phyloP scores from a whole-genome alignment of 30 jellyfish, hydroid and myxozoan species.

The Aurelia aurita complex sp. Pacific region DNA sequence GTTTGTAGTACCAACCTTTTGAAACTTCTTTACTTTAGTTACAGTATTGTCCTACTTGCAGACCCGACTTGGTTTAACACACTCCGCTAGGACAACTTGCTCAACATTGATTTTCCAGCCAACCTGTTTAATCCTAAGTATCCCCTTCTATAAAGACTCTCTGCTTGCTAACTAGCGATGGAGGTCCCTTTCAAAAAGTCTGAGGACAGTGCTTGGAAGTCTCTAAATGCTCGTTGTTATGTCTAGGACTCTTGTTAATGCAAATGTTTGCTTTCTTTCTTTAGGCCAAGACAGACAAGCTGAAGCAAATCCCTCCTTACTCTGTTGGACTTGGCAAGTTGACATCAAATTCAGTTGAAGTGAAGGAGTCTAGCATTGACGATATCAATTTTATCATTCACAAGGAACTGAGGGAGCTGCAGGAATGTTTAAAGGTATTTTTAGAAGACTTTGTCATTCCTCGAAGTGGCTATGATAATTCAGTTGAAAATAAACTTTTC shows the following conservation, averaged over 20 bases:
- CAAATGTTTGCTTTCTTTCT: neutral
- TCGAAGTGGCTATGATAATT: neutral
- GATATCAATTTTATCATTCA: neutral
- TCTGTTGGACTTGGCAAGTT: slow-evolving; percentile 26
- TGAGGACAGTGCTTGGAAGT: too few relatives aligned
- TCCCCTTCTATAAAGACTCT: too few relatives aligned
- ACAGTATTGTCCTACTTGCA: too few relatives aligned
- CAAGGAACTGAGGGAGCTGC: slow-evolving; percentile 7
- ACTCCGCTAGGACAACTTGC: too few relatives aligned
- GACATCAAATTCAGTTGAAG: neutral
- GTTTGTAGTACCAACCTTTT: too few relatives aligned
- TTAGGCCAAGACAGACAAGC: slow-evolving; percentile 31
- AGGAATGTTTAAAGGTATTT: slow-evolving; percentile 43
- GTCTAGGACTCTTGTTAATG: neutral
- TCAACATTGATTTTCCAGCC: too few relatives aligned
- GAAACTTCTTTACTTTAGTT: too few relatives aligned
- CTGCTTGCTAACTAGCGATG: too few relatives aligned
- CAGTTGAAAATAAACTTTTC: neutral
- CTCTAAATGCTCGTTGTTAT: too few relatives aligned
- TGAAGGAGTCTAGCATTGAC: neutral
- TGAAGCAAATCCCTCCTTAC: slow-evolving; percentile 11
- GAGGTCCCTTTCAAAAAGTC: too few relatives aligned
- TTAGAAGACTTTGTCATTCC: neutral
- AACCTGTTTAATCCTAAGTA: too few relatives aligned
- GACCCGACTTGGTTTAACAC: too few relatives aligned